Conservation (phyloP, 1,140 invertebrate genomes). For the Drosophila fuyamai region DNA sequence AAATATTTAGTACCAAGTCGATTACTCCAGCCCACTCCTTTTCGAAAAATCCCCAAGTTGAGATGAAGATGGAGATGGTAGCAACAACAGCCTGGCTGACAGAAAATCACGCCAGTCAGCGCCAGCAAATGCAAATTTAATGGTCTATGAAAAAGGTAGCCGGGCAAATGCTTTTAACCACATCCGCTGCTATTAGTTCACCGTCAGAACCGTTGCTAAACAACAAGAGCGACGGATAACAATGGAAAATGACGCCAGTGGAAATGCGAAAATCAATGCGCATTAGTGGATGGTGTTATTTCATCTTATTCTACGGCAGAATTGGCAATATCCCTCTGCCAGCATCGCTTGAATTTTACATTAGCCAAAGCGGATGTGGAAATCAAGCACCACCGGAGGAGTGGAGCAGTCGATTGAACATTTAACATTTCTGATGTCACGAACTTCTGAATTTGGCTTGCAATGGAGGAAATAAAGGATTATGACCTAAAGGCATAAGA, state of each 20-base stretch:
- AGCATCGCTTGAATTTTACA: constrained; percentile 28
- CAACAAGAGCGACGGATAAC: constrained; percentile 40
- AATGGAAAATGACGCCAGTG: constrained; percentile 71
- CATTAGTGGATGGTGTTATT: constrained; percentile 75
- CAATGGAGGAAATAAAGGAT: too few species aligned
- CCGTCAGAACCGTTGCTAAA: constrained; percentile 39
- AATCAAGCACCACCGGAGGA: not conserved
- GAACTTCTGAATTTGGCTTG: not conserved
- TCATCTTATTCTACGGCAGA: constrained; percentile 48
- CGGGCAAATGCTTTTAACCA: constrained; percentile 80
- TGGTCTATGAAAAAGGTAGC: constrained; percentile 81
- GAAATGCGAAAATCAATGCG: constrained; percentile 79
- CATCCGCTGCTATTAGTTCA: constrained; percentile 76
- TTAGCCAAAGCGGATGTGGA: constrained; percentile 29
- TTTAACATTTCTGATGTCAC: not conserved
- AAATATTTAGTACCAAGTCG: constrained; percentile 54
- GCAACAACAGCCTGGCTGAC: constrained; percentile 16
- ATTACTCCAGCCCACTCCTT: constrained; percentile 18
- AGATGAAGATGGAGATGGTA: constrained; percentile 21
- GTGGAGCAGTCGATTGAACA: not conserved
- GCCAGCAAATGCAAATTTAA: constrained; percentile 78
- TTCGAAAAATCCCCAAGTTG: constrained; percentile 1
- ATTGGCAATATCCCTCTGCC: constrained; percentile 6
- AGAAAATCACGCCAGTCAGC: constrained; percentile 72
- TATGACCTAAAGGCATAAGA: too few species aligned